Base-by-base conservation (phyloP, 2,888 invertebrate genomes). In the Drosophila colorata region DNA sequence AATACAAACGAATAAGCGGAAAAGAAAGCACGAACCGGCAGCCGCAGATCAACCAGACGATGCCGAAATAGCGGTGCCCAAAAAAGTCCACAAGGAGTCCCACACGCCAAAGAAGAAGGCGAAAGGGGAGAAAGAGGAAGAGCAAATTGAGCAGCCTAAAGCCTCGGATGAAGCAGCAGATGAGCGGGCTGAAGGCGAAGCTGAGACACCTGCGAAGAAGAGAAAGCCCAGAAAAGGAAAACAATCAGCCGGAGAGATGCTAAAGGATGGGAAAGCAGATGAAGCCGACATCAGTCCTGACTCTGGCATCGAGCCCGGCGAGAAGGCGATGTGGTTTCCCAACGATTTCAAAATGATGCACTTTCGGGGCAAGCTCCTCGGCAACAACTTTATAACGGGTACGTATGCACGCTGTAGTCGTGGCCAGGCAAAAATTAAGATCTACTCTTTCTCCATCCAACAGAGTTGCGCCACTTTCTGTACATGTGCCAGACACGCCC, bases 381-480 rank as follows among this genome's bases (percentile, higher is more conserved):
- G 92, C 55, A 93, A 92, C 46, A 93, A 94, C 13, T 94, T 94
- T 80, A 93, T 94, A 64, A 93, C 93, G 90, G 94, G 95, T 95
- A 90, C 90, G 91, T 83, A 16, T 1, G 31, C n/a, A 5, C 11
- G 8, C 4, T 33, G 13, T 33, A 33, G 13, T 13, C 33, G 13
- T 33, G 13, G 3, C 1, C 33, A 13, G 4, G 4, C 13, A 5
- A 33, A 4, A 4, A 33, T 13, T 31, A 23, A 16, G 38, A 38
- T 38, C 7, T 2, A 1, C 4, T 9, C 2, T 11, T 2, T 2
- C 4, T 9, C 2, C 8, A 4, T 6, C 11, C 0, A 9, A 23
- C 58, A 95, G 95, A 93, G 31, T 82, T 95, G 13, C 94, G 93
- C 43, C 95, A 95, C 84, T 95, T 95, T 80, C 89, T 95, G 2